Evolutionary conservation across 2,797 vertebrate genomes (phyloP).

Genomic region (Anguilla megastoma): DNA sequence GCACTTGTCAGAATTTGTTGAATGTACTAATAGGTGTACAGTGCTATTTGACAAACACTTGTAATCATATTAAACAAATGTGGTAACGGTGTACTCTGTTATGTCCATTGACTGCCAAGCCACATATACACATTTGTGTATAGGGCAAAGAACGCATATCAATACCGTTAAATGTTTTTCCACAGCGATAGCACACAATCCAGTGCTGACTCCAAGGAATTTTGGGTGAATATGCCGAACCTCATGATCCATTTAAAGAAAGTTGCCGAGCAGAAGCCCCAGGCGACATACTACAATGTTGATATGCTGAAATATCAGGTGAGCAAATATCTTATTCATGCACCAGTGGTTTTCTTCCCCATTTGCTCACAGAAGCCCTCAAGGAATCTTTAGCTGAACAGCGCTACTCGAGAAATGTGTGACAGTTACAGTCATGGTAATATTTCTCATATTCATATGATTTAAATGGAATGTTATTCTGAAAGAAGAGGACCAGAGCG

Average conservation of each 20-base stretch:
- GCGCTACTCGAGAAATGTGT: background rate
- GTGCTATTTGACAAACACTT: background rate
- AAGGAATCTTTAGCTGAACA: background rate
- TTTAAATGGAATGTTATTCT: background rate
- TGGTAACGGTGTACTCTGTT: background rate
- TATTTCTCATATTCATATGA: background rate
- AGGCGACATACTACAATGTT: constrained; percentile 98
- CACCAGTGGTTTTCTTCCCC: background rate
- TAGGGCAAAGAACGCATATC: background rate
- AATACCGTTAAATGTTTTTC: background rate
- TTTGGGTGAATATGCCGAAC: constrained; percentile 99
- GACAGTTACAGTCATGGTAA: background rate
- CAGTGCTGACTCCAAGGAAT: constrained; percentile 85
- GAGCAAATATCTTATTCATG: constrained; percentile 27
- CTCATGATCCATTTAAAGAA: constrained; percentile 96
- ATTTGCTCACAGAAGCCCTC: background rate
- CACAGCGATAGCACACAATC: constrained; percentile 83
- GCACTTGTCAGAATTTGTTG: background rate
- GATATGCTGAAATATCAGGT: constrained; percentile 99
- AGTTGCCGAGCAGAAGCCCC: constrained; percentile 96
- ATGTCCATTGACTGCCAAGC: background rate
- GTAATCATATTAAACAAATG: background rate
- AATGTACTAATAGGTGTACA: background rate
- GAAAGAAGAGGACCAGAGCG: background rate
- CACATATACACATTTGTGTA: background rate